Evolutionary conservation across 2,113 vertebrate species (phyloP).

Genomic region (Solea senegalensis): DNA sequence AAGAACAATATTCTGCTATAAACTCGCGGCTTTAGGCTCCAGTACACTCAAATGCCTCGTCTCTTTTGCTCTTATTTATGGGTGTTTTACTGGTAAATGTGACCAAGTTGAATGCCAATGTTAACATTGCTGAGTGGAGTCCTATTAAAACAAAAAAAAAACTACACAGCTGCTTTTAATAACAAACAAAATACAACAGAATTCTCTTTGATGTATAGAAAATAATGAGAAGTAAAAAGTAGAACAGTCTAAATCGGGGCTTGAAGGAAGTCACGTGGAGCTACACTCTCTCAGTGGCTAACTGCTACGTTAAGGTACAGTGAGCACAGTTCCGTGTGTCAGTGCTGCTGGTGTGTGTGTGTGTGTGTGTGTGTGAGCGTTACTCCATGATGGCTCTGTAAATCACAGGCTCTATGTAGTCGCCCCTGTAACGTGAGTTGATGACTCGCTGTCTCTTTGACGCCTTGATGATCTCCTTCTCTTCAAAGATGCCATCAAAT

Average conservation of each 20-base stretch:
- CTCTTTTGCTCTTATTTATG: neutral
- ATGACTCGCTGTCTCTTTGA: conserved; percentile 97
- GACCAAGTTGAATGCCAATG: conserved; percentile 1
- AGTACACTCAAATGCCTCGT: conserved; percentile 26
- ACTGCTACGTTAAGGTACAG: conserved; percentile 51
- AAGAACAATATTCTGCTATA: neutral
- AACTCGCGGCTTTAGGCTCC: neutral
- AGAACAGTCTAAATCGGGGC: conserved; percentile 27
- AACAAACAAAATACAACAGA: neutral
- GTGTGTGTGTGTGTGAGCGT: conserved; percentile 12
- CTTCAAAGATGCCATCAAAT: conserved; percentile 97
- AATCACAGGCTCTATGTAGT: conserved; percentile 98
- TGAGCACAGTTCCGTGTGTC: conserved; percentile 50
- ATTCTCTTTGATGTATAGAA: conserved; percentile 1
- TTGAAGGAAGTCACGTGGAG: conserved; percentile 37
- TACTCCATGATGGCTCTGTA: conserved; percentile 99
- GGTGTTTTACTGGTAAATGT: neutral
- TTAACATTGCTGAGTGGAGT: conserved; percentile 20
- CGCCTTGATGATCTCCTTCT: conserved; percentile 93
- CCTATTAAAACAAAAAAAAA: neutral
- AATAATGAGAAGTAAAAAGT: conserved; percentile 17
- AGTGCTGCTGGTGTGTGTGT: conserved; percentile 67
- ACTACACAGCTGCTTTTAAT: neutral
- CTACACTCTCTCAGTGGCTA: conserved; percentile 51
- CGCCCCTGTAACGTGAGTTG: conserved; percentile 96